Percentiles rank a stretch among this genome's conserved stretches.
Conservation (phyloP, 2,888 invertebrate genomes). For the Drosophila paucipuncta region DNA sequence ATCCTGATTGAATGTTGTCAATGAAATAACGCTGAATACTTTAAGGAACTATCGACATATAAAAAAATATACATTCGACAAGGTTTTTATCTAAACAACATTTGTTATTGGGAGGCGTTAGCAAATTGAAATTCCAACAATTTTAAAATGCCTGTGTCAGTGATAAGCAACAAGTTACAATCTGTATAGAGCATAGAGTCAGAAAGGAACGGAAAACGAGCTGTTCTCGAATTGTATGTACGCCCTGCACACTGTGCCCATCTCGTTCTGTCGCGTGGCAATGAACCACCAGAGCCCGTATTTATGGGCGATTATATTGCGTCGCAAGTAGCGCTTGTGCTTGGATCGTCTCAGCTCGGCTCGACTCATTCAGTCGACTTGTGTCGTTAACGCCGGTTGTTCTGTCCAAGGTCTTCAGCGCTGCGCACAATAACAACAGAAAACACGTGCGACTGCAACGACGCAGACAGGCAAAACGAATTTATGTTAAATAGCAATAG, state of each 20-base stretch:
- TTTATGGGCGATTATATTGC: neutral
- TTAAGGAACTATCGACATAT: neutral
- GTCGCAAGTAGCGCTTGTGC: conserved; percentile 11
- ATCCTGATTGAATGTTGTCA: neutral
- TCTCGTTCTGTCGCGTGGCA: neutral
- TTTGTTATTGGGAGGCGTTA: neutral
- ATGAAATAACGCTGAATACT: too few relatives aligned
- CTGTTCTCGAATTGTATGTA: neutral
- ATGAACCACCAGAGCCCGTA: neutral
- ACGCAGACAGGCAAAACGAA: neutral
- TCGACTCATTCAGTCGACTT: conserved; percentile 23
- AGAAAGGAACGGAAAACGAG: neutral
- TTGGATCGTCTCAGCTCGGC: neutral
- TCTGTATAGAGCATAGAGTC: neutral
- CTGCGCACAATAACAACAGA: conserved; percentile 41
- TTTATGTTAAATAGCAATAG: conserved; percentile 4
- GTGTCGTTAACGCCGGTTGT: conserved; percentile 23
- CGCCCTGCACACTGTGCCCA: neutral
- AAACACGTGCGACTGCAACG: conserved; percentile 55
- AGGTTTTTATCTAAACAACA: too few relatives aligned
- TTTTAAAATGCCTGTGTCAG: neutral
- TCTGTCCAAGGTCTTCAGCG: conserved; percentile 31
- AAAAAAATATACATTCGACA: neutral
- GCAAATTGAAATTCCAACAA: too few relatives aligned
- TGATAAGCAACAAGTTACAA: neutral